phyloP scores from a whole-genome alignment of 2,888 invertebrate species.

The Dolomedes plantarius region DNA sequence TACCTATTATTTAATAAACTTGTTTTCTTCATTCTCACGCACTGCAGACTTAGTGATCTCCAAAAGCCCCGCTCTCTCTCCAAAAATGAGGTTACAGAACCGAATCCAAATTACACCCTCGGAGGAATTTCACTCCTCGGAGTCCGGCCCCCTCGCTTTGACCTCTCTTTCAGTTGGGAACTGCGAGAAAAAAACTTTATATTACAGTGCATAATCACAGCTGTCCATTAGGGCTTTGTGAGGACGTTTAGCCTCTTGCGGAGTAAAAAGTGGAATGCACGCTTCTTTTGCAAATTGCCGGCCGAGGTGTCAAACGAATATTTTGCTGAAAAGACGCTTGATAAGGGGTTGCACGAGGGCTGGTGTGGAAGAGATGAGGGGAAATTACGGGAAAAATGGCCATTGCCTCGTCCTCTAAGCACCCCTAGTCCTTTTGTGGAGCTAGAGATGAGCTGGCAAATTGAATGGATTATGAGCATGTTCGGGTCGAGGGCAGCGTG shows the following conservation, averaged over 20 bases:
- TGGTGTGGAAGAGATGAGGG: background rate
- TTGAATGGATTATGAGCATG: background rate
- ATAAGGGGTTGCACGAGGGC: background rate
- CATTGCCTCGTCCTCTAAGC: background rate
- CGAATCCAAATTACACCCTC: background rate
- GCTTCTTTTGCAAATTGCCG: background rate
- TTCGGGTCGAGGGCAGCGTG: background rate
- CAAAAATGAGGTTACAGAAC: background rate
- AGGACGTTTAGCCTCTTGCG: background rate
- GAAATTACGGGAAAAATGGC: background rate
- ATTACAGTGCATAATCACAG: background rate
- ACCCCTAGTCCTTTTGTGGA: background rate
- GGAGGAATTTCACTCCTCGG: background rate
- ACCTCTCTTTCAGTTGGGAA: background rate
- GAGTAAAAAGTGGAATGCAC: background rate
- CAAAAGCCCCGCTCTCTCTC: background rate
- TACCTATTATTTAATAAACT: no score
- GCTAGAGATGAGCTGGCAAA: background rate
- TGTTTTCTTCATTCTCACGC: no score
- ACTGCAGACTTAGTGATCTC: no score
- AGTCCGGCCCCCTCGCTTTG: background rate
- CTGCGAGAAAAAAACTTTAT: background rate
- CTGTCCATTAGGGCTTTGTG: background rate
- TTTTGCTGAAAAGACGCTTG: background rate
- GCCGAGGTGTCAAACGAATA: background rate